Percentiles rank a stretch among this genome's conserved stretches.
Evolutionary conservation across 1,140 invertebrate genomes (phyloP).

Genomic region (Triops longicaudatus): DNA sequence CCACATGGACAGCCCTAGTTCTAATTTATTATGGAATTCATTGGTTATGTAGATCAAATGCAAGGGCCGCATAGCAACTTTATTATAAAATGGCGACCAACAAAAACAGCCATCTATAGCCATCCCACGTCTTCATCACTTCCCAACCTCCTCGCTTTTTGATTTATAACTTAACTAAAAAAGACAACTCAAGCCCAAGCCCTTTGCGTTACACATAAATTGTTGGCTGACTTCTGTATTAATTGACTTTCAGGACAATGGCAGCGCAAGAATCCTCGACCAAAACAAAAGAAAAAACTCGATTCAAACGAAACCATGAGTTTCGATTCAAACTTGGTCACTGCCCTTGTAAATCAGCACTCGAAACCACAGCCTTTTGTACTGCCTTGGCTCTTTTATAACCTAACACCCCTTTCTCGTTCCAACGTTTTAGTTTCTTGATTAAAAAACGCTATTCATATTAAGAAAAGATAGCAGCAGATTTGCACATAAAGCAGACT

Average conservation of each 20-base stretch:
- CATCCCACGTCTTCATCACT: not conserved
- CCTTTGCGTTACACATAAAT: not conserved
- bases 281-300: not conserved
- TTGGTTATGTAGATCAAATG: conserved; percentile 9
- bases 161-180: conserved; percentile 5
- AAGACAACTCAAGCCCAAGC: not conserved
- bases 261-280: not conserved
- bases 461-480: not conserved
- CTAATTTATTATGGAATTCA: not conserved
- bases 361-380: not conserved
- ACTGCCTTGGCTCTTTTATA: too few species aligned
- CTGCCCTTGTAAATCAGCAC: not conserved
- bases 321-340: not conserved
- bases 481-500: not conserved
- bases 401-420: too few species aligned
- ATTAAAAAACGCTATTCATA: not conserved
- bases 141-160: not conserved
- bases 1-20: not conserved
- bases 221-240: not conserved
- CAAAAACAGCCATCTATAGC: not conserved
- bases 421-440: too few species aligned
- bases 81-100: not conserved
- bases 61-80: not conserved
- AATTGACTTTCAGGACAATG: not conserved
- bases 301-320: not conserved